A percentile compares a stretch with the other conserved stretches of the same genome.
Conservation (phyloP, 1,140 invertebrate genomes). For the Alviniconcha marisindica region DNA sequence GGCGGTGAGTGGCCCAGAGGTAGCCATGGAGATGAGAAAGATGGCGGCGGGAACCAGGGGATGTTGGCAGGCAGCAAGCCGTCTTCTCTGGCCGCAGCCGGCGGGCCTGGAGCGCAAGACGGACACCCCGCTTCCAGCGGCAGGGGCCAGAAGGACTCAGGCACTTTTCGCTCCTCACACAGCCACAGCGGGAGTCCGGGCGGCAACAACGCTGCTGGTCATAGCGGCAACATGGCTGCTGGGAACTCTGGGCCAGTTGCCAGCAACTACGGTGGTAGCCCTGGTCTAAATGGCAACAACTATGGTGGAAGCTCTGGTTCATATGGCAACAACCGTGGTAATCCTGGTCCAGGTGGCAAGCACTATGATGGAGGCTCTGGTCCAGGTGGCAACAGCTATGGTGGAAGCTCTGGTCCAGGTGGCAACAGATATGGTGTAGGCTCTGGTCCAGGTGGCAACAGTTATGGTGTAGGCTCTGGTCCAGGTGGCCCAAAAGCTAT, state of each 20-base stretch:
- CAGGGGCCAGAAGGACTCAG: neutral
- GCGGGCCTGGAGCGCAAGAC: neutral
- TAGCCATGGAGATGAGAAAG: neutral
- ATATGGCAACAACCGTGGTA: neutral
- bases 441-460: neutral
- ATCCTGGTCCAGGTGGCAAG: neutral
- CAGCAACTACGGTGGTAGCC: neutral
- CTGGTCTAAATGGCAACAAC: neutral
- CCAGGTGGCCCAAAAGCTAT: neutral
- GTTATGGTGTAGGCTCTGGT: neutral
- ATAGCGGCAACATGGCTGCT: neutral
- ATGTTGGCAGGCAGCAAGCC: neutral
- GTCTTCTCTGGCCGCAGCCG: neutral
- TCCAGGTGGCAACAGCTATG: constrained; percentile 5
- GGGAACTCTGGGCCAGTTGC: neutral
- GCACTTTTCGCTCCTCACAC: neutral
- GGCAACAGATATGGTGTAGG: neutral
- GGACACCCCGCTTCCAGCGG: neutral
- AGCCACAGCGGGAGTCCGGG: neutral
- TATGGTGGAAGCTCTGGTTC: neutral
- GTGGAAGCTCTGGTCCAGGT: neutral
- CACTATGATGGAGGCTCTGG: neutral
- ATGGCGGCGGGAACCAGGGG: too few relatives aligned
- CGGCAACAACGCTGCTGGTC: neutral
- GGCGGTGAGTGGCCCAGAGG: neutral